Base-by-base conservation (phyloP, 2,113 vertebrate species). In the Pogona vitticeps region DNA sequence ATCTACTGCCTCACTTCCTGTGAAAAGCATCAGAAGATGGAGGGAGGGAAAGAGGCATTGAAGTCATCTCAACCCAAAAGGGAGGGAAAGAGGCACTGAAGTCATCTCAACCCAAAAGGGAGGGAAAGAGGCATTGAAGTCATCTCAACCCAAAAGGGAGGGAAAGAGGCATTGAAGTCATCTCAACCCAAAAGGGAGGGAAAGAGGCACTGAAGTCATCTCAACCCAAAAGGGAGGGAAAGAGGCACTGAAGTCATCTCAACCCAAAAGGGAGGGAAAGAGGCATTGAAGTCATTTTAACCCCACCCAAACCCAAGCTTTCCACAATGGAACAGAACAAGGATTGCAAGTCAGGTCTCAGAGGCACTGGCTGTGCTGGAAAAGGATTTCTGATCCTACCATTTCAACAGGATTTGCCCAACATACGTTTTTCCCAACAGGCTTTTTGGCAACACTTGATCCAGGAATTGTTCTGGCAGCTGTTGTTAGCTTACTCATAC, bases 1-100 rank as follows among this genome's bases (percentile, higher is more conserved):
- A 70, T 97, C 97, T 61, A 96, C 95, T 0, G 94, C 95, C 76
- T 98, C 98, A 1, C 91, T 96, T 80, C 97, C 98, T 98, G 94
- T 80, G 70, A 93, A 40, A 33, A 52, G 79, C 18, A 28, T 80
- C 7, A 73, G 15, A 46, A 46, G 52, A 88, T 38, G 12, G 14
- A 6, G 67, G 10, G 17, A 23, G 8, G 1, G 13, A 8, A 15
- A 26, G 36, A 15, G 18, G 3, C 21, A 63, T 15, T 21, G 67
- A 26, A 18, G 61, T 9, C 20, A 23, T 15, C n/a, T n/a, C n/a
- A n/a, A n/a, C n/a, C n/a, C n/a, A n/a, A n/a, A n/a, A 6, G 67
- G 10, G 17, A 23, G 8, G 1, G 13, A 8, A 15, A 26, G 36
- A 15, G 18, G 3, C 21, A 63, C 9, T 21, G 67, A 26, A 18